phyloP scores from a whole-genome alignment of 2,113 vertebrate species.

The Dinomys branickii region DNA sequence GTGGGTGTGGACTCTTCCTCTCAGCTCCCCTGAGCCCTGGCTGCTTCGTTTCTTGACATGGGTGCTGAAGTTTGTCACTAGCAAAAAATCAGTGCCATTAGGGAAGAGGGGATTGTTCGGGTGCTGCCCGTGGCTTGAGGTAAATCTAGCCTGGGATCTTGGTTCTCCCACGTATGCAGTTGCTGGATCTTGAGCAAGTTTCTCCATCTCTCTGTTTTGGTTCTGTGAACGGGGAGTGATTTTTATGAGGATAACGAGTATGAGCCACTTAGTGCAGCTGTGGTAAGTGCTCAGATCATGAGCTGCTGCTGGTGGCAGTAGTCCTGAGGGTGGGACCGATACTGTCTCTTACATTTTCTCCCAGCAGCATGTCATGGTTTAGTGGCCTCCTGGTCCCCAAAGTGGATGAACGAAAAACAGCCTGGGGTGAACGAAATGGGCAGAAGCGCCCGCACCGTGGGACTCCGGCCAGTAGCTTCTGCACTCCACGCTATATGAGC shows the following conservation, averaged over 20 bases:
- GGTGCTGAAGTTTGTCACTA: not conserved
- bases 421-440: conserved; percentile 97
- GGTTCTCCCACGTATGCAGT: not conserved
- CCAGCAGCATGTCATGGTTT: conserved; percentile 96
- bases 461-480: conserved; percentile 90
- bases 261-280: not conserved
- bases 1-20: not conserved
- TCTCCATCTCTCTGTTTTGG: not conserved
- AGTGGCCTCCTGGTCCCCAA: conserved; percentile 97
- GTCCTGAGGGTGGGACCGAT: not conserved
- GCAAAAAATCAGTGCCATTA: not conserved
- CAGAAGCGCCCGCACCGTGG: conserved; percentile 93
- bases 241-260: not conserved
- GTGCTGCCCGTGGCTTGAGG: not conserved
- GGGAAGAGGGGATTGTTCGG: not conserved
- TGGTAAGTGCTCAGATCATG: not conserved
- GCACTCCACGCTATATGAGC: conserved; percentile 96
- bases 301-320: not conserved
- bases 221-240: not conserved
- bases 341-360: not conserved
- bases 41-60: not conserved
- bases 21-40: not conserved
- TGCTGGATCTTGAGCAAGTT: not conserved
- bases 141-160: not conserved
- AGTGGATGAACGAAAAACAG: conserved; percentile 96